Evolutionary conservation across 2,888 invertebrate species (phyloP).

Genomic region (Parasteatoda lunata): DNA sequence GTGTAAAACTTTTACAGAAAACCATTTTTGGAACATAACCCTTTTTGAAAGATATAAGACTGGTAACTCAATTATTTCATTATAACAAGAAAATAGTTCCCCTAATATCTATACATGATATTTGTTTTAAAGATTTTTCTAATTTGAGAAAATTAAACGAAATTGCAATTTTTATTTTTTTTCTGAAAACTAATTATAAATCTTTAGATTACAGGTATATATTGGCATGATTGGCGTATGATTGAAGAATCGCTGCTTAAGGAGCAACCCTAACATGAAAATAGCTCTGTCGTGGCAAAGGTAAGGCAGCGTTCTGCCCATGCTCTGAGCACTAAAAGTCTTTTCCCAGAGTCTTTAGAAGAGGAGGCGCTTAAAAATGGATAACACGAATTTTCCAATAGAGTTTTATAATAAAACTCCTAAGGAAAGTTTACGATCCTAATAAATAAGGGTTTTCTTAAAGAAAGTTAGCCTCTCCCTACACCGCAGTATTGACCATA

Average conservation of each 20-base stretch:
- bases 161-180: too few species aligned
- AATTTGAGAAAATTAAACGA: too few species aligned
- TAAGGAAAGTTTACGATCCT: constrained; percentile 67
- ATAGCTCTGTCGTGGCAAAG: constrained; percentile 33
- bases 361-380: constrained; percentile 63
- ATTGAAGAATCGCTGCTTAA: background rate
- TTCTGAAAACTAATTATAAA: too few species aligned
- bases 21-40: too few species aligned
- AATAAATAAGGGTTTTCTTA: constrained; percentile 65
- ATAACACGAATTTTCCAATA: constrained; percentile 68
- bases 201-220: background rate
- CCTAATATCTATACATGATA: too few species aligned
- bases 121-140: too few species aligned
- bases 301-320: constrained; percentile 48
- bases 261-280: constrained; percentile 48
- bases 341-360: constrained; percentile 10
- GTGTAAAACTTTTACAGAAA: too few species aligned
- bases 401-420: constrained; percentile 68
- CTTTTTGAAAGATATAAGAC: too few species aligned
- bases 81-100: too few species aligned
- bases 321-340: constrained; percentile 54
- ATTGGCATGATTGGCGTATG: constrained; percentile 60
- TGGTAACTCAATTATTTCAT: too few species aligned
- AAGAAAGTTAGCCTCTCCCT: constrained; percentile 52
- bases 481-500: constrained; percentile 51